Evolutionary conservation across 1,140 invertebrate genomes (phyloP), one percentile per base, ranked within the genome.

Genomic region (Delia radicum): DNA sequence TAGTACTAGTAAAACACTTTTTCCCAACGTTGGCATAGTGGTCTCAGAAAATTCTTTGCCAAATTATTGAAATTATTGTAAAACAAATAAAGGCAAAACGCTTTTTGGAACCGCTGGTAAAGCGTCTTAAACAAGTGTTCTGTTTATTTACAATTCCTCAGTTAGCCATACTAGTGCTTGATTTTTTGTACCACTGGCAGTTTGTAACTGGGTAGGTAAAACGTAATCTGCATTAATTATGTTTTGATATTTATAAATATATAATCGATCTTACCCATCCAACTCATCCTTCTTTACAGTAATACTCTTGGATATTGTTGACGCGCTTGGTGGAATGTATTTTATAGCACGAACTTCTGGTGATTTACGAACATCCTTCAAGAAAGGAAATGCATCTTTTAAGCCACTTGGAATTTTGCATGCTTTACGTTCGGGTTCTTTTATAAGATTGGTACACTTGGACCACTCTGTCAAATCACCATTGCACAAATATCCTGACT

Each of bases 401-500:
- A 93, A 88, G 27, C 91, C 87, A 18, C 87, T 84, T 2, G 96
- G 94, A 31, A 98, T 86, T 80, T 89, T 89, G 79, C 97, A 95
- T 62, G 90, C 85, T n/a, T 83, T 89, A 73, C 95, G 87, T 79
- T 92, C 89, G 7, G 97, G 97, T 24, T 92, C 89, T 79, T 91
- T 90, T 0, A 91, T 91, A 8, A 91, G 81, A 79, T 93, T 91
- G 55, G 90, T 88, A 86, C 98, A 99, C 86, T 94, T 95, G 0
- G 94, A 93, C 95, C 96, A 99, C 85, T 97, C 97, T 26, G 92
- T 93, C 33, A 97, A 79, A 85, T 93, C 88, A 55, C 97, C 97
- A 74, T 83, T 84, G 82, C 96, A 98, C 76, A 89, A 87, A 81
- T 97, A 98, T 0, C 93, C 93, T 24, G 91, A 91, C 79, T 92